phyloP scores from a whole-genome alignment of 1,140 invertebrate species.

The Carposina sasakii region DNA sequence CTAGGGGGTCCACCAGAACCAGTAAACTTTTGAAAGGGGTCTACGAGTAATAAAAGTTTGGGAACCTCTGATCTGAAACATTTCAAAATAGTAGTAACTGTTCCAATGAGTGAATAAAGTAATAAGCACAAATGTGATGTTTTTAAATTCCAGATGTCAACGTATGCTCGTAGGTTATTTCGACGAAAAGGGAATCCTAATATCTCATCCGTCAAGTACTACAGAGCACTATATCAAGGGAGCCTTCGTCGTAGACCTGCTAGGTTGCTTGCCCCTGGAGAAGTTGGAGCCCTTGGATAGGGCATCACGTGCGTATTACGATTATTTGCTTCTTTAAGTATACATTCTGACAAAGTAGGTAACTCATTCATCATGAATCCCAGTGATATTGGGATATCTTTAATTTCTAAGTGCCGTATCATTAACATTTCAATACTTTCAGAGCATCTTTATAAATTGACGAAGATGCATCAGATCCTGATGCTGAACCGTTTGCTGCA shows the following conservation, averaged over 20 bases:
- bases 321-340: not conserved
- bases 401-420: no score
- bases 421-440: no score
- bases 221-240: constrained; percentile 53
- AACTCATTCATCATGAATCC: no score
- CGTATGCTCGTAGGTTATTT: constrained; percentile 60
- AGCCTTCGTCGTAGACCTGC: constrained; percentile 52
- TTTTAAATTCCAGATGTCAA: constrained; percentile 45
- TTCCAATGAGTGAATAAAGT: no score
- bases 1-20: no score
- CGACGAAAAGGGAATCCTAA: constrained; percentile 50
- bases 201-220: constrained; percentile 60
- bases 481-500: constrained; percentile 41
- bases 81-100: no score
- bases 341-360: no score
- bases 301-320: constrained; percentile 24
- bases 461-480: constrained; percentile 29
- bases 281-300: constrained; percentile 31
- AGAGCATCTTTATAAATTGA: constrained; percentile 24
- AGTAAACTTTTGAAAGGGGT: no score
- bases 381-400: no score
- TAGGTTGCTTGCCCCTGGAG: constrained; percentile 50
- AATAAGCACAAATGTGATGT: no score
- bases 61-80: no score
- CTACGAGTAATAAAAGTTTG: no score